Base-by-base conservation (phyloP, 2,888 invertebrate genomes). In the Pristionchus entomophagus region DNA sequence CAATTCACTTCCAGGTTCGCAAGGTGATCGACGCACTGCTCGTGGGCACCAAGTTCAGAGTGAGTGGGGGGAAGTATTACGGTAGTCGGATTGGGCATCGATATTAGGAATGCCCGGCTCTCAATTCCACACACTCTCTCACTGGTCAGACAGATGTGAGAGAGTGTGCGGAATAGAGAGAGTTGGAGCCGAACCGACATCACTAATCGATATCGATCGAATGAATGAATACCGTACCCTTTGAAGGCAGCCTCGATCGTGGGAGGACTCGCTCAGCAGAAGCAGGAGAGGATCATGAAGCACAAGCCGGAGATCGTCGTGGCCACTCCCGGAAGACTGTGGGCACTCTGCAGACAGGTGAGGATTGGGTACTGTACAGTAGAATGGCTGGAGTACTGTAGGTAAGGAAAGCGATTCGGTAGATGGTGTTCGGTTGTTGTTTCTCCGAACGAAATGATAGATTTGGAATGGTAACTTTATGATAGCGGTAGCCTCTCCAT, bases 241-340 rank as follows among this genome's bases (percentile, higher is more conserved):
- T 59, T 38, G 0, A 29, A 95, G 94, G 95, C 97, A 88, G 96
- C 96, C 0, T 96, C 96, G 0, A 95, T 99, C 90, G 96, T 99
- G 51, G 99, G 99, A 0, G 99, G 99, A 2, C 96, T 99, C 95
- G 96, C 98, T 0, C 95, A 96, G 0, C 97, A 97, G 85, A 99
- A 99, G 93, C 99, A 99, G 94, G 96, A 97, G 94, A 95, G 99
- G 87, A 94, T 99, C 84, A 83, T 89, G 29, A 95, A 95, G 87
- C 95, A 96, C 38, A 87, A 90, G 83, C 99, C 99, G 0, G 97
- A 99, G 94, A 96, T 99, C 88, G 96, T 99, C 0, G 97, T 99
- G 53, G 99, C 97, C 0, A 99, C 99, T 0, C 99, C 99, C 0
- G 99, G 99, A 0, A 95, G 99, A 19, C 95, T 99, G 45, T 99